phyloP scores from a whole-genome alignment of 2,113 vertebrate species.

The Saguinus imperator region DNA sequence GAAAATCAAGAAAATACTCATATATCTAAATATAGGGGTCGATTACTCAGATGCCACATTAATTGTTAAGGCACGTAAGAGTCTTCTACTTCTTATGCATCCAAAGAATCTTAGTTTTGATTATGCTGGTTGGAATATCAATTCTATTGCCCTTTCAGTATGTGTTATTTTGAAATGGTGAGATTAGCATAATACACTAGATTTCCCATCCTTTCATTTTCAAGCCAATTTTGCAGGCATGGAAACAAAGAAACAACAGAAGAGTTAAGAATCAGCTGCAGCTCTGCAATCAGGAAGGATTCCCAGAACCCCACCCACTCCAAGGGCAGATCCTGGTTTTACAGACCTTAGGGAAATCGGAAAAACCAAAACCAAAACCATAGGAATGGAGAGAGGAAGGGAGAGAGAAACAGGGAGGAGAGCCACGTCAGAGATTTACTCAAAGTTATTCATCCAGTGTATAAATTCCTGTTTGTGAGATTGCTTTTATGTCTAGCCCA shows the following conservation, averaged over 20 bases:
- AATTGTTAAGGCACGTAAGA: neutral
- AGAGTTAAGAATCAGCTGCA: neutral
- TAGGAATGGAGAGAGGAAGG: neutral
- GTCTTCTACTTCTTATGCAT: neutral
- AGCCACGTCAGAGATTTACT: neutral
- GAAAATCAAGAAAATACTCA: neutral
- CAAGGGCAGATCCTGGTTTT: neutral
- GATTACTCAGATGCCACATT: neutral
- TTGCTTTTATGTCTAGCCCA: neutral
- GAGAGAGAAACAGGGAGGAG: neutral
- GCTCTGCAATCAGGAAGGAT: neutral
- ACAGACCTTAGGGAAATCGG: neutral
- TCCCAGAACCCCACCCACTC: neutral
- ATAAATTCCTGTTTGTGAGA: neutral
- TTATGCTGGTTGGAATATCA: neutral
- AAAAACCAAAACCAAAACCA: neutral
- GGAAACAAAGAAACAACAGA: slow-evolving; percentile 35
- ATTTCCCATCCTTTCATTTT: slow-evolving; percentile 48
- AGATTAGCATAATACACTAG: neutral
- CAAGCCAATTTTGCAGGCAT: slow-evolving; percentile 49
- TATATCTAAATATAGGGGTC: neutral
- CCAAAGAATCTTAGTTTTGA: slow-evolving; percentile 17
- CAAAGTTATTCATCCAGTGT: neutral
- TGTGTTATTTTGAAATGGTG: slow-evolving; percentile 37
- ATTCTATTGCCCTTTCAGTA: neutral